Evolutionary conservation across 1,140 invertebrate genomes (phyloP), one percentile per base, ranked within the genome.

Genomic region (Pissodes strobi): DNA sequence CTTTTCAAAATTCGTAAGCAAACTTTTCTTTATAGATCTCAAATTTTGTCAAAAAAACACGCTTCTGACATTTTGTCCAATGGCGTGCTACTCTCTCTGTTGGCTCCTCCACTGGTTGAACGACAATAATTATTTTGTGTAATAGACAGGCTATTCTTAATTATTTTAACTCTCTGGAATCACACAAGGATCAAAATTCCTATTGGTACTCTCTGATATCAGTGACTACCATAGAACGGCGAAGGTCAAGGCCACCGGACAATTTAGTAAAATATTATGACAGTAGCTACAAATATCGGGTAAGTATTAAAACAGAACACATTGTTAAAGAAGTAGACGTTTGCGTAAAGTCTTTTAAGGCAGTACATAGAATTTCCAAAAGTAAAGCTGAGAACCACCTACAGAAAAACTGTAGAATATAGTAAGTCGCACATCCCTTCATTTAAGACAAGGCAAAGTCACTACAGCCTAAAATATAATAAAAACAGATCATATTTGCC

Each of bases 291-390:
- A 13, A 45, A 15, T 45, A 45, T 19, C 8, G 41, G 15, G 41
- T 45, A 19, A 45, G 41, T 6, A 45, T 45, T 45, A 45, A 45
- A 45, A 45, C n/a, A 45, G 30, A 34, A 45, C 5, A 45, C 15
- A n/a, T n/a, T n/a, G n/a, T n/a, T n/a, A n/a, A n/a, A n/a, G n/a
- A n/a, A n/a, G n/a, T n/a, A n/a, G n/a, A 45, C 18, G 8, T 13
- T 45, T 34, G n/a, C 6, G 41, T 6, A 45, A 15, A 15, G 8
- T 45, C 13, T 45, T 45, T 45, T 15, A 45, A 45, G n/a, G 8
- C 41, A 45, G 41, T 45, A 19, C 41, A 45, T 45, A 13, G 15
- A 45, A 45, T 45, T 45, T 45, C 41, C 18, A 45, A 34, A 34
- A 34, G 30, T 34, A 34, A n/a, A n/a, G n/a, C n/a, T n/a, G n/a